Evolutionary conservation across 2,888 invertebrate genomes (phyloP), one percentile per base, ranked within the genome.

Genomic region (Lissonota sp.): DNA sequence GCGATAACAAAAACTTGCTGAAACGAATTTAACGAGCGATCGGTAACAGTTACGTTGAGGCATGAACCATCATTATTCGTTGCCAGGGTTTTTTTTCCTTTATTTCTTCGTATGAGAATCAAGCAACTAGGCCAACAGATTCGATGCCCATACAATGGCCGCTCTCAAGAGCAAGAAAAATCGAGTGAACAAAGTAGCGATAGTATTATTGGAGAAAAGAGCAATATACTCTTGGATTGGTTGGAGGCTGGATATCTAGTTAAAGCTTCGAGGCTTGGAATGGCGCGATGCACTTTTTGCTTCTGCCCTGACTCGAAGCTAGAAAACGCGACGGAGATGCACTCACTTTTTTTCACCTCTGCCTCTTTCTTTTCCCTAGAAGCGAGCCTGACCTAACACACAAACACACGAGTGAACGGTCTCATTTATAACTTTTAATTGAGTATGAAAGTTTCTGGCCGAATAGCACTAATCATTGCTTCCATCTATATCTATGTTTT

Each of bases 391-490:
- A 7, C 40, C 64, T 26, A 40, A 46, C 63, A 75, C 58, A 79
- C 72, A 67, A 79, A 81, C 76, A 83, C 82, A 84, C 84, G 62
- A 14, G 14, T n/a, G 83, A 86, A 85, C 82, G 83, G 85, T 86
- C 86, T 90, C 90, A 88, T 90, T 90, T 89, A 89, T 88, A 90
- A 90, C 89, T 90, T 90, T 90, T 90, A 90, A 90, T 90, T 87
- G 89, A 88, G 87, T 88, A 85, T 86, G 87, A 87, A 90, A 90
- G 84, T 90, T 87, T 86, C 83, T 70, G 85, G 83, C 82, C 78
- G 82, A 83, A 84, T 83, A 84, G 84, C 84, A 84, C 86, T 88
- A 86, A 88, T 87, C 87, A 85, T 84, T 76, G 82, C 75, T 82
- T 85, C 76, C 76, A 69, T 72, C 66, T 58, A 74, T 74, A 66